Base-by-base conservation (phyloP, 2,888 invertebrate species). In the Zootermopsis nevadensis region DNA sequence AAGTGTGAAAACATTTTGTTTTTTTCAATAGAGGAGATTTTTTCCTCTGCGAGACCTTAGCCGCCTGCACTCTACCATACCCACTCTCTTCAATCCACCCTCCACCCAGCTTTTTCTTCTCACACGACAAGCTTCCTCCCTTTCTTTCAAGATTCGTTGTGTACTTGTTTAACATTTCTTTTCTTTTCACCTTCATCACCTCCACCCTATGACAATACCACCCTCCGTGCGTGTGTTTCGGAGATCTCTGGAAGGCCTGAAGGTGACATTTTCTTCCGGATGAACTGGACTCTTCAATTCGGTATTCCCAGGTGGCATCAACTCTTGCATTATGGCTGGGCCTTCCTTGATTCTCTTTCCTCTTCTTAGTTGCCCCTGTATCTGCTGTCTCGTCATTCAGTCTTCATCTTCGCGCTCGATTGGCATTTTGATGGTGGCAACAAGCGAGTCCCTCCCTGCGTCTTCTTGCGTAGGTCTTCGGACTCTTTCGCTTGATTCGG, bases 1-100 rank as follows among this genome's bases (percentile, higher is more conserved):
- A 80, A 77, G 84, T 83, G 85, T 77, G 84, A 83, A 82, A 84
- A 82, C 82, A 85, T 83, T 84, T 84, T 83, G 84, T 83, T 85
- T 85, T 84, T 80, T 84, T 77, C 81, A 83, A 84, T 83, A 76
- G 84, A 83, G 84, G 84, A 79, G 85, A 83, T 81, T 83, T 85
- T 76, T 76, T 86, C 66, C 83, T 80, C 82, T 81, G 82, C 76
- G 82, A 74, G 74, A 74, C 74, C 74, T 74, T 74, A 74, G 74
- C 74, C 38, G 74, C 24, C 38, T 74, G 80, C 82, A n/a, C n/a
- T n/a, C n/a, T n/a, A n/a, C n/a, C n/a, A n/a, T n/a, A n/a, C n/a
- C n/a, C n/a, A n/a, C n/a, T 83, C 83, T 81, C 79, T 84, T 84
- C 81, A 77, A 79, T 85, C 77, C 84, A 42, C 81, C 83, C 84